A percentile compares a stretch with the other conserved stretches of the same genome.
Evolutionary conservation across 2,113 vertebrate genomes (phyloP).

Genomic region (Myiagra hebetior): DNA sequence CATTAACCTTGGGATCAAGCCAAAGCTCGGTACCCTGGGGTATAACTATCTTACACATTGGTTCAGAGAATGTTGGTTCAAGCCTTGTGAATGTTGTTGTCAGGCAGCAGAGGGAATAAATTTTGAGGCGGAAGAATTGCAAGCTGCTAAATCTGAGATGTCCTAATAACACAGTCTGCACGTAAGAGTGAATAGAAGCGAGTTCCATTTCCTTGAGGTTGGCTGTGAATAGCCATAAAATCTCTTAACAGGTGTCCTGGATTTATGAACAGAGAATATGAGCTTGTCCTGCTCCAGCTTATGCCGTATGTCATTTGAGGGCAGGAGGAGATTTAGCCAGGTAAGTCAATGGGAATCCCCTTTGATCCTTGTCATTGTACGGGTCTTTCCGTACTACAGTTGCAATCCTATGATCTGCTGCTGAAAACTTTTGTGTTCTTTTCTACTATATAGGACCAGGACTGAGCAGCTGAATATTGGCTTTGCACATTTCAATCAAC

Average conservation of each 20-base stretch:
- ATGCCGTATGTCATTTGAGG: not conserved
- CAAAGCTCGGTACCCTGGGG: not conserved
- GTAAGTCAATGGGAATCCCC: not conserved
- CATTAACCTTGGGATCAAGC: not conserved
- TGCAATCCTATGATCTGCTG: not conserved
- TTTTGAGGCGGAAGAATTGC: not conserved
- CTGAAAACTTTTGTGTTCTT: not conserved
- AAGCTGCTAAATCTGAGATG: not conserved
- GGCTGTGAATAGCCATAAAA: not conserved
- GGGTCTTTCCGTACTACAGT: fast-evolving
- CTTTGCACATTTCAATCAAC: not conserved
- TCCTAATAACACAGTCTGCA: not conserved
- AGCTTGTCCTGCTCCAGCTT: not conserved
- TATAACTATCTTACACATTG: not conserved
- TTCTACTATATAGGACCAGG: not conserved
- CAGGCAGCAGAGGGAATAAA: not conserved
- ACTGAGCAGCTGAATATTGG: not conserved
- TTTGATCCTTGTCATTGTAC: fast-evolving
- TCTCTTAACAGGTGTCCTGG: not conserved
- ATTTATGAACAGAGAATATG: not conserved
- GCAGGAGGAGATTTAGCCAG: not conserved
- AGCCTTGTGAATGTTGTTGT: not conserved
- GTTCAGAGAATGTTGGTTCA: not conserved
- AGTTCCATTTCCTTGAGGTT: not conserved
- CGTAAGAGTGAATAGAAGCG: not conserved